Conservation (phyloP, 2,888 invertebrate genomes). For the Parnassius orleans region DNA sequence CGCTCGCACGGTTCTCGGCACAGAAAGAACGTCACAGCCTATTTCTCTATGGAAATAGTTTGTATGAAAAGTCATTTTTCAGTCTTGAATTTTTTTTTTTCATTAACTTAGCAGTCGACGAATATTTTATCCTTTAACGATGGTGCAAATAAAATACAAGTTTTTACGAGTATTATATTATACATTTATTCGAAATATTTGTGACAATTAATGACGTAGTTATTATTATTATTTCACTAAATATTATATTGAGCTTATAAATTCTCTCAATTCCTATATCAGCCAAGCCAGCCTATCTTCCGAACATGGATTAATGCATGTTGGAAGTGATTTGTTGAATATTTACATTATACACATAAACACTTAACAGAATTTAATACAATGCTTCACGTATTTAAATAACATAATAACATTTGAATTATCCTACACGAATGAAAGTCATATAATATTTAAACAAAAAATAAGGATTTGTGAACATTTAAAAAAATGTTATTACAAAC, state of each 20-base stretch:
- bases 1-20: conserved; percentile 41
- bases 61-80: conserved; percentile 39
- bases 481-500: no score
- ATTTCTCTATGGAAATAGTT: conserved; percentile 67
- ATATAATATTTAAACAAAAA: not conserved
- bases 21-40: conserved; percentile 53
- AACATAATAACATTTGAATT: conserved; percentile 13
- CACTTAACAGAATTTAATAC: conserved; percentile 33
- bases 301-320: conserved; percentile 44
- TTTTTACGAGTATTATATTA: conserved; percentile 45
- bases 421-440: conserved; percentile 15
- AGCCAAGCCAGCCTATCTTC: conserved; percentile 62
- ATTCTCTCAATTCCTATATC: conserved; percentile 77
- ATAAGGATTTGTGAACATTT: no score
- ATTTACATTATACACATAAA: conserved; percentile 45
- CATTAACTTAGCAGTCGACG: conserved; percentile 1
- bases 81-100: conserved; percentile 9
- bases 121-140: conserved; percentile 2
- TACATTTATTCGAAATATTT: conserved; percentile 69
- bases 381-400: conserved; percentile 9
- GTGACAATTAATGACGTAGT: conserved; percentile 73
- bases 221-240: conserved; percentile 65
- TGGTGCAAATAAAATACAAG: conserved; percentile 37
- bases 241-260: conserved; percentile 71
- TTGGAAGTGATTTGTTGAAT: conserved; percentile 47